Evolutionary conservation across 2,113 vertebrate species (phyloP), one percentile per base, ranked within the genome.

Genomic region (Pelvicachromis taeniatus): DNA sequence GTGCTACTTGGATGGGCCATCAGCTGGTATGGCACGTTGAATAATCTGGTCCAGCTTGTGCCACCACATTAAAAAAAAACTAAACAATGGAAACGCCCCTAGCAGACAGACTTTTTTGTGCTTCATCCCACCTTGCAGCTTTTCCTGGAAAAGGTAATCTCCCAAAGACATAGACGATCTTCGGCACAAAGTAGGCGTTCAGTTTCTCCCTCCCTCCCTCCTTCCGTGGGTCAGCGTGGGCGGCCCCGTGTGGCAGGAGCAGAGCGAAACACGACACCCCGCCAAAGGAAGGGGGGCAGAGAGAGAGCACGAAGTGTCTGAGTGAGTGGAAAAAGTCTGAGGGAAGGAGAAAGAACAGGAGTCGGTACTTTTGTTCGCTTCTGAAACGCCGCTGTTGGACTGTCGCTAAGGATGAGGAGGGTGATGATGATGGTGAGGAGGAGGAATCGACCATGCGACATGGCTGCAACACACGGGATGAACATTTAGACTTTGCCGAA

Each of bases 181-280:
- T 93, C 56, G 92, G 75, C 78, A 86, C 80, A 70, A 89, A 92
- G 96, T 95, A 88, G 95, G 95, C 95, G 95, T 95, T 94, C 77
- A 84, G 84, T 92, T 89, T 75, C 77, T 82, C 73, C 56, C 82
- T 78, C 40, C 61, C 56, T 87, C 91, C 92, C 92, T 91, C 90
- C 90, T 90, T 92, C 87, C 89, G 87, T 88, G 87, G 92, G 93
- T 93, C 85, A 83, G 95, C 96, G 96, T 96, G 95, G 96, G 96
- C 96, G 95, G 96, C 95, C 95, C 95, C 96, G 95, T 95, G 95
- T 93, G 95, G 95, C 93, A 91, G 91, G 91, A 93, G 93, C 92
- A 94, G 95, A 95, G 91, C 87, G 95, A 96, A 96, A 96, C 96
- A 95, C 94, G 95, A 96, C 96, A 96, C 96, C 95, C 95, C 91